Evolutionary conservation across 1,140 invertebrate genomes (phyloP).

Genomic region (Holotrichia oblita): DNA sequence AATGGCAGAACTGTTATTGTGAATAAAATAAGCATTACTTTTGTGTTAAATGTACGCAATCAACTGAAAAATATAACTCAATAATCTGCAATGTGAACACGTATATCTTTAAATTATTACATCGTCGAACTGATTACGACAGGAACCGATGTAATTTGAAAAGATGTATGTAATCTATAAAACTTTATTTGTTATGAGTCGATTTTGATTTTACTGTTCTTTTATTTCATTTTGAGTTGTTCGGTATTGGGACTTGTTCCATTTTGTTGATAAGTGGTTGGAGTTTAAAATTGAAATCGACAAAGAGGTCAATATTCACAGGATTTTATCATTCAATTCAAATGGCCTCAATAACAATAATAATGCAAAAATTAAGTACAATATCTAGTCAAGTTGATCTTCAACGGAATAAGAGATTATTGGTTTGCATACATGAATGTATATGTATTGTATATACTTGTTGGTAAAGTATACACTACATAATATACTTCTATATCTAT

Average conservation of each 20-base stretch:
- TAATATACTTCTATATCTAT: too few relatives aligned
- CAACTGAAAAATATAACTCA: conserved; percentile 19
- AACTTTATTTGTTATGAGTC: background rate
- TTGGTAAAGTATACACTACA: too few relatives aligned
- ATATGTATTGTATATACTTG: too few relatives aligned
- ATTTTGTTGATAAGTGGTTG: background rate
- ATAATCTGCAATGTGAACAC: conserved; percentile 26
- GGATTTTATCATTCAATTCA: too few relatives aligned
- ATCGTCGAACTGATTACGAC: background rate
- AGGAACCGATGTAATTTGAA: background rate
- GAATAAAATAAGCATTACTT: conserved; percentile 18
- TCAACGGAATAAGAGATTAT: too few relatives aligned
- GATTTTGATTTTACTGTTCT: background rate
- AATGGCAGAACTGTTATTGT: conserved; percentile 1
- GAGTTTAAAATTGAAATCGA: background rate
- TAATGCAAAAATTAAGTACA: too few relatives aligned
- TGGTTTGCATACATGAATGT: too few relatives aligned
- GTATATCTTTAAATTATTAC: background rate
- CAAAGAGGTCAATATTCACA: too few relatives aligned
- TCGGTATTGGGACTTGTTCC: too few relatives aligned
- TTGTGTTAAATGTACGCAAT: conserved; percentile 11
- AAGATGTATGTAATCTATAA: too few relatives aligned
- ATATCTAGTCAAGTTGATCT: too few relatives aligned
- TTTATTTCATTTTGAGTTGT: conserved; percentile 7
- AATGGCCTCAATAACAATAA: too few relatives aligned